Base-by-base conservation (phyloP, 2,888 invertebrate species). In the Gastracanthus pulcherrimus region DNA sequence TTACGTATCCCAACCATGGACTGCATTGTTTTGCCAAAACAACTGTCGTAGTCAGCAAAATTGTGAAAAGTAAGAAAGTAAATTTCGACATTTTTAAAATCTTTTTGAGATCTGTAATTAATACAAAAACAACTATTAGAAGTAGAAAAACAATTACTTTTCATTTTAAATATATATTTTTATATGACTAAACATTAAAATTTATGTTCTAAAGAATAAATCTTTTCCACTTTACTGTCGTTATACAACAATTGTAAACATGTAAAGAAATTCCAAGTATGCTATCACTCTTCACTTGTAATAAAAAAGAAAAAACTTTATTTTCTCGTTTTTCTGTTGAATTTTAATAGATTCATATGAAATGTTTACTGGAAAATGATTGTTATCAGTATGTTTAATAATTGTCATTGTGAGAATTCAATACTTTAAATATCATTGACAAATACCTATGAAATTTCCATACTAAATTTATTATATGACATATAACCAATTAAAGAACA, bases 1-100 rank as follows among this genome's bases (percentile, higher is more conserved):
- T 76, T 80, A 85, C 84, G 13, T 13, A 19, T 67, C 80, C 81
- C 0, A 70, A 7, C 83, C 76, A 83, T 19, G 82, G 64, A 13
- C 75, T 76, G 31, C 85, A 86, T 19, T 75, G 34, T 11, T 45
- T 34, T 36, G 26, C 34, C 3, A 23, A 4, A 19, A 58, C 36
- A 16, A 38, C 36, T 0, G 29, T 60, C n/a, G 55, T 34, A 51
- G 31, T 19, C 1, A 69, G 9, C 13, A 72, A n/a, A 23, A 72
- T 34, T 29, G 29, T 26, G 13, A 60, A 13, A 11, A 79, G n/a
- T 55, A 72, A 7, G 16, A 29, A 16, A 23, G 16, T 19, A 60
- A n/a, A n/a, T n/a, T n/a, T n/a, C n/a, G n/a, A n/a, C n/a, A n/a
- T n/a, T n/a, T n/a, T n/a, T n/a, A n/a, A n/a, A n/a, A n/a, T n/a